These are phyloP conservation scores for Myiopsitta monachus DNA, from an alignment of 2,113 vertebrate species.

Conservation along the genomic window DNA sequence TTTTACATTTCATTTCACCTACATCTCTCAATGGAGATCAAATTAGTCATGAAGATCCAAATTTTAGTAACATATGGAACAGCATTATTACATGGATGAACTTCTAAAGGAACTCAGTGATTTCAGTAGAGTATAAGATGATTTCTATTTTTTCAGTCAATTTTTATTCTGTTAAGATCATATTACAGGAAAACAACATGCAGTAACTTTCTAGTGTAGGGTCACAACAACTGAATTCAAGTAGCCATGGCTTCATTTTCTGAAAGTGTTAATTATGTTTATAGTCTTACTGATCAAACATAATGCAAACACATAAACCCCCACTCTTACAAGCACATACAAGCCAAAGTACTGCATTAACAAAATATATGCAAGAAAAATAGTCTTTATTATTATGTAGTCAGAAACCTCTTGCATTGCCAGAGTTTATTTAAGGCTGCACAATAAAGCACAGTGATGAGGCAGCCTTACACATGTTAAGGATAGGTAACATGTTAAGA, in stretches of 20 bases:
- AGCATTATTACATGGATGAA: neutral
- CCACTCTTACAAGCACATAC: neutral
- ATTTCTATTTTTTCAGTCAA: neutral
- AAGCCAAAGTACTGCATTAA: neutral
- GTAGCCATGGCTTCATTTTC: neutral
- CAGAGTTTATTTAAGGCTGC: neutral
- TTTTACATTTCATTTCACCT: neutral
- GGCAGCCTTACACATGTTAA: neutral
- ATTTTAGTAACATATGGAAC: neutral
- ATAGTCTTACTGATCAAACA: neutral
- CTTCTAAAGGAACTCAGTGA: neutral
- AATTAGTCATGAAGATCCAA: neutral
- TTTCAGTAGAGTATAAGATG: neutral
- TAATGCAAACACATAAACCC: neutral
- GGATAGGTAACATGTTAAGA: neutral
- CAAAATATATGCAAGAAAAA: neutral
- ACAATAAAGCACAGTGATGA: neutral
- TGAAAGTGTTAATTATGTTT: neutral
- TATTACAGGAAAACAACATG: neutral
- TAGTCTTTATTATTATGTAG: neutral
- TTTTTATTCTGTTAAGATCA: neutral
- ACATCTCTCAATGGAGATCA: neutral
- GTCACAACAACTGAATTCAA: neutral
- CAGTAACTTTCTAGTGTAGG: neutral
- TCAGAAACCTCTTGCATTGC: neutral